Conservation (phyloP, 2,797 vertebrate species). For the Chaunax sp. region DNA sequence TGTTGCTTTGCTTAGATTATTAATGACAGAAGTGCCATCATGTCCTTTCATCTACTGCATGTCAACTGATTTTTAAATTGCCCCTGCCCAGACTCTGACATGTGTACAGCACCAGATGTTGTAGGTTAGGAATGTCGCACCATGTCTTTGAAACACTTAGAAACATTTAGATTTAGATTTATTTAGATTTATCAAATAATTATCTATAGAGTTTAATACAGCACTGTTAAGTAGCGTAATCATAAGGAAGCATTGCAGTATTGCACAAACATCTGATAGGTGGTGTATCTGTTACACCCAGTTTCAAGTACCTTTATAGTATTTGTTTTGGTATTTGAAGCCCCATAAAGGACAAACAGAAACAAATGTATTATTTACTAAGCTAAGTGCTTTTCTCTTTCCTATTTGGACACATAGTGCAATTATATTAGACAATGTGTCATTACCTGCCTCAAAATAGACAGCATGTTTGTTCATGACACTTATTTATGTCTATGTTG, state of each 20-base stretch:
- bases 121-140: conserved; percentile 14
- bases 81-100: conserved; percentile 28
- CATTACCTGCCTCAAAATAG: conserved; percentile 40
- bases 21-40: conserved; percentile 61
- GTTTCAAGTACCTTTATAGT: conserved; percentile 13
- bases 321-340: conserved; percentile 30
- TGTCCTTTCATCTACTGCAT: conserved; percentile 32
- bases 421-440: conserved; percentile 42
- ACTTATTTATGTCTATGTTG: conserved; percentile 45
- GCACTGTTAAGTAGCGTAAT: conserved; percentile 51
- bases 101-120: conserved; percentile 20
- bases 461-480: conserved; percentile 11
- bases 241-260: conserved; percentile 43
- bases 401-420: conserved; percentile 43
- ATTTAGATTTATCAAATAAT: conserved; percentile 37
- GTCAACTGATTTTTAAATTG: conserved; percentile 21
- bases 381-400: conserved; percentile 52
- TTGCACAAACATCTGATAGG: conserved; percentile 68
- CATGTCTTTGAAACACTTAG: conserved; percentile 24
- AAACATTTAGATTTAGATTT: conserved; percentile 33
- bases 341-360: conserved; percentile 45
- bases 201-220: conserved; percentile 54
- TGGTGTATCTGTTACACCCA: conserved; percentile 6
- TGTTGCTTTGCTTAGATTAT: conserved; percentile 58
- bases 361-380: conserved; percentile 31